Conservation (phyloP, 2,113 vertebrate species). For the Parus major region DNA sequence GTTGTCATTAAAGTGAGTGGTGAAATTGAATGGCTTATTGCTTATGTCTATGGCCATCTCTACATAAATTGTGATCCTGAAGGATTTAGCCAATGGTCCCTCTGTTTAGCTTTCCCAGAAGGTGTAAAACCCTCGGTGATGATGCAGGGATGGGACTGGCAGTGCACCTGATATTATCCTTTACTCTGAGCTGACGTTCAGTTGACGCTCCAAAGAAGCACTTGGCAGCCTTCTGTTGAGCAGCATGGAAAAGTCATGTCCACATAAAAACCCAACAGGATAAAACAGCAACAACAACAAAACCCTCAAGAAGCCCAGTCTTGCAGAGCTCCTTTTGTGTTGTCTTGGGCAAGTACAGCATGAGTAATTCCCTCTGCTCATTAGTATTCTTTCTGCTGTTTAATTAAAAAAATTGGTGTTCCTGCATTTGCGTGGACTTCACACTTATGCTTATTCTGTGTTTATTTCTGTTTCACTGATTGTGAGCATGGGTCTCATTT, state of each 20-base stretch:
- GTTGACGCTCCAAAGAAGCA: rapidly evolving
- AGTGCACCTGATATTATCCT: not conserved
- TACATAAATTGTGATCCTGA: not conserved
- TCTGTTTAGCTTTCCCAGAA: not conserved
- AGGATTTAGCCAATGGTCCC: not conserved
- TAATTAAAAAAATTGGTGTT: constrained; percentile 10
- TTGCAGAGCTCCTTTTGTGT: not conserved
- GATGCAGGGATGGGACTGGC: not conserved
- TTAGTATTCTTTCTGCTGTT: not conserved
- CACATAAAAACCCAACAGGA: not conserved
- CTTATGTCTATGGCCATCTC: not conserved
- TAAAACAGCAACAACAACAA: not conserved
- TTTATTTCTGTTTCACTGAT: not conserved
- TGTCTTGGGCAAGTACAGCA: not conserved
- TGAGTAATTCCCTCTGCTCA: not conserved
- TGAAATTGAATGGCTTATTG: not conserved
- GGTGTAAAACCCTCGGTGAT: not conserved
- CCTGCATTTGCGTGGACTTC: not conserved
- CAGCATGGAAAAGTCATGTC: not conserved
- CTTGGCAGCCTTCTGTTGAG: not conserved
- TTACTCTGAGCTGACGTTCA: not conserved
- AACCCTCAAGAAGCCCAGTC: not conserved
- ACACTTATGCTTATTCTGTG: not conserved
- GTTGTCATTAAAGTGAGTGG: not conserved
- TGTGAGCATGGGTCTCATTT: not conserved